Percentiles rank a stretch among this genome's conserved stretches.
These are phyloP conservation scores for Potamilus streckersoni DNA, from an alignment of 1,140 invertebrate species.

Conservation along the genomic window DNA sequence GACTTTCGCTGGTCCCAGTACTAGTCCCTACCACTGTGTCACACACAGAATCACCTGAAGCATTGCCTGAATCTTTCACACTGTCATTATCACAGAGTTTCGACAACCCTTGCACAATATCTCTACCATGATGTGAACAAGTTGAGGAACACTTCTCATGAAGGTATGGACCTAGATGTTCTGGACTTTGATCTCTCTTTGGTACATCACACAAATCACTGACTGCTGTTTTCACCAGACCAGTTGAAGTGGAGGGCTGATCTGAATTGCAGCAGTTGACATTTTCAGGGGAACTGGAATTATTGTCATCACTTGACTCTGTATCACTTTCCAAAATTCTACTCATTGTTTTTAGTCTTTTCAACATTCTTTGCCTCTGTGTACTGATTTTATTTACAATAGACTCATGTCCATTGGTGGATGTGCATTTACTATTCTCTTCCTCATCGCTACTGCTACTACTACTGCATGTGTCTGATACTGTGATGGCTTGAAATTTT, in stretches of 20 bases:
- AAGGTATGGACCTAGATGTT: not conserved
- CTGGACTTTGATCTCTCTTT: conserved; percentile 12
- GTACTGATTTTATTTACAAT: not conserved
- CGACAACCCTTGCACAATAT: not conserved
- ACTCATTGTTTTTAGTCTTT: conserved; percentile 43
- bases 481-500: not conserved
- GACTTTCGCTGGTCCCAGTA: not conserved
- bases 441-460: not conserved
- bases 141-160: conserved; percentile 1
- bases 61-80: not conserved
- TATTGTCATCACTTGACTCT: conserved; percentile 36
- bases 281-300: conserved; percentile 9
- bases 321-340: conserved; percentile 45
- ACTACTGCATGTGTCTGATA: not conserved
- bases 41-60: conserved; percentile 1
- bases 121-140: not conserved
- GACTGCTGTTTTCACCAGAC: not conserved
- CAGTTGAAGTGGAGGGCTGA: not conserved
- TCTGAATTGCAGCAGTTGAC: conserved; percentile 1
- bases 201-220: conserved; percentile 14
- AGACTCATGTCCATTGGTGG: not conserved
- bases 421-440: not conserved
- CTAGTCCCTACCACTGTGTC: not conserved
- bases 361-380: conserved; percentile 40
- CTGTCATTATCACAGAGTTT: not conserved